Percentiles rank a stretch among this genome's conserved stretches.
These are phyloP conservation scores for Pemphigus obesinymphae DNA, from an alignment of 1,140 invertebrate genomes.

Conservation along the genomic window DNA sequence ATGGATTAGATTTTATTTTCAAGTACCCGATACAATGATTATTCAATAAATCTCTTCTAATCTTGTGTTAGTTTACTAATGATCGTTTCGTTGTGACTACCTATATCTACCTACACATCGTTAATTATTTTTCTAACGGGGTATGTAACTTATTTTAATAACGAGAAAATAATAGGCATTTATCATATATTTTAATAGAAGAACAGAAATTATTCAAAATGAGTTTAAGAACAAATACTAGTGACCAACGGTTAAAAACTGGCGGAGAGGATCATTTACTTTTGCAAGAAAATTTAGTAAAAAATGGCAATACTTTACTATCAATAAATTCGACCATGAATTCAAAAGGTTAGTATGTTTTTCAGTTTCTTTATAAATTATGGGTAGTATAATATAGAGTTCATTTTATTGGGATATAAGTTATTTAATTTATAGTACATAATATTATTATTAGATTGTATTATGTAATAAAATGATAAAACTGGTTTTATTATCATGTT, in stretches of 20 bases:
- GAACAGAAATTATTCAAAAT: neutral
- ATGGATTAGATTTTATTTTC: neutral
- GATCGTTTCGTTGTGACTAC: neutral
- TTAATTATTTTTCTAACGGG: neutral
- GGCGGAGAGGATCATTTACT: constrained; percentile 13
- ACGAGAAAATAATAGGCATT: neutral
- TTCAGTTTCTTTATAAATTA: neutral
- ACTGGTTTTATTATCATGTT: neutral
- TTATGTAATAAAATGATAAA: neutral
- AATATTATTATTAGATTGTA: too few relatives aligned
- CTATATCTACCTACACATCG: neutral
- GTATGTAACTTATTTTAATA: neutral
- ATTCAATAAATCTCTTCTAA: neutral
- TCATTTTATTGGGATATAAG: too few relatives aligned
- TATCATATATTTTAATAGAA: neutral
- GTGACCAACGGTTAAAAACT: neutral
- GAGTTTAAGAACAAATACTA: constrained; percentile 9
- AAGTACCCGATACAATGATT: neutral
- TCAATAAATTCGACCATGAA: constrained; percentile 3
- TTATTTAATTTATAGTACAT: too few relatives aligned
- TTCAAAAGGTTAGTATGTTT: constrained; percentile 29
- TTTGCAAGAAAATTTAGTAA: constrained; percentile 16
- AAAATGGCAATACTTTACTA: constrained; percentile 27
- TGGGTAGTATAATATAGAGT: too few relatives aligned
- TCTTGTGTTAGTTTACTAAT: neutral